Conservation (phyloP, 1,140 invertebrate species). For the Hyles vespertilio region DNA sequence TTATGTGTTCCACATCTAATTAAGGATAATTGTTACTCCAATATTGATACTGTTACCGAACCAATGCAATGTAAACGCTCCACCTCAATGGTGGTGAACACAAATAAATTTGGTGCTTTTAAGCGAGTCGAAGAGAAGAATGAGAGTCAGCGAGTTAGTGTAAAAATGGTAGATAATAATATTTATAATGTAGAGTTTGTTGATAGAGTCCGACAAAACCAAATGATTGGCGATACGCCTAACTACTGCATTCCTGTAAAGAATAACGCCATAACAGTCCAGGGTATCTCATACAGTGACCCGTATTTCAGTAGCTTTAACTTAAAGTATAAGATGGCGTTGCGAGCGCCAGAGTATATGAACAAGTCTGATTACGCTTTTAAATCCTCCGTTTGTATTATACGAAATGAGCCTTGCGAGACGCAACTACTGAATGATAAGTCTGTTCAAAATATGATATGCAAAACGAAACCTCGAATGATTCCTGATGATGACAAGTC, state of each 20-base stretch:
- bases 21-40: slow-evolving; percentile 76
- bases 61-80: slow-evolving; percentile 79
- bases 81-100: slow-evolving; percentile 75
- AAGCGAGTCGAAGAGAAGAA: slow-evolving; percentile 72
- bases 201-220: slow-evolving; percentile 76
- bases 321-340: slow-evolving; percentile 76
- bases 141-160: slow-evolving; percentile 74
- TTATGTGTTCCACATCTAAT: slow-evolving; percentile 77
- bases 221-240: slow-evolving; percentile 77
- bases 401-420: slow-evolving; percentile 71
- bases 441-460: slow-evolving; percentile 65
- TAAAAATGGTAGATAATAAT: slow-evolving; percentile 77
- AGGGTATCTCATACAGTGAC: slow-evolving; percentile 79
- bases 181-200: slow-evolving; percentile 76
- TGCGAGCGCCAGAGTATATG: slow-evolving; percentile 69
- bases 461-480: slow-evolving; percentile 68
- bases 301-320: slow-evolving; percentile 79
- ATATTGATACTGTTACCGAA: slow-evolving; percentile 79
- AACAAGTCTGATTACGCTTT: slow-evolving; percentile 78
- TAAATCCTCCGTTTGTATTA: slow-evolving; percentile 76
- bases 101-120: slow-evolving; percentile 77
- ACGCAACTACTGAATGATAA: slow-evolving; percentile 66
- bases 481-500: slow-evolving; percentile 52
- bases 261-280: slow-evolving; percentile 77
- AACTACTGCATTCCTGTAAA: slow-evolving; percentile 80